Base-by-base conservation (phyloP, 1,140 invertebrate species). In the Neomicropteryx cornuta region DNA sequence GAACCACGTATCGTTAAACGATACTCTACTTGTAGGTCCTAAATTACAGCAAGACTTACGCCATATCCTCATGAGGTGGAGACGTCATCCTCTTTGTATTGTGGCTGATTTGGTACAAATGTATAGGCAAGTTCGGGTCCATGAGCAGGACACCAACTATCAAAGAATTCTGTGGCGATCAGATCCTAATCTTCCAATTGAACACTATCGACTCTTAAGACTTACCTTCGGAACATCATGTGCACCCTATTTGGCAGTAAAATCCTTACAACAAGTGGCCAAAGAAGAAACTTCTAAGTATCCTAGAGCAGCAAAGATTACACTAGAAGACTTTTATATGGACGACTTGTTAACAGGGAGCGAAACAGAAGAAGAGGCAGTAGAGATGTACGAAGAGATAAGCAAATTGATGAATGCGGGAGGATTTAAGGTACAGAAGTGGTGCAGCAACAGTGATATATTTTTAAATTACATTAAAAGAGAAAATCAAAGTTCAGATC, bases 151-250 rank as follows among this genome's bases (percentile, higher is more conserved):
- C 19, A 37, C 31, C 24, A 39, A 54, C 28, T 58, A 52, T 19
- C 62, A 68, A 36, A 41, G 56, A 42, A 58, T 71, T 18, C 33
- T 67, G 1, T 69, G 66, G 62, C 38, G 58, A 36, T 16, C 21
- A 3, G 24, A 40, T 27, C 8, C 30, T 22, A 11, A 38, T 4
- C 17, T n/a, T 22, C 18, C 29, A 36, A 24, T 54, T 16, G 19
- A 46, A 17, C 32, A 45, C 6, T 58, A 47, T 32, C 10, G 39
- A 30, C 35, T 60, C 17, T 33, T 42, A 14, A 56, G 47, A 2
- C 38, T 62, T 10, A 60, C 56, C 11, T 66, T 56, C 36, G 56
- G 60, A 24, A 56, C 53, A 22, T 40, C 49, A 22, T 45, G 42
- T 22, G 56, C 60, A 0, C 56, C 59, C 3, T 66, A 48, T 45